Base-by-base conservation (phyloP, 2,113 vertebrate species). In the Prunella himalayana region DNA sequence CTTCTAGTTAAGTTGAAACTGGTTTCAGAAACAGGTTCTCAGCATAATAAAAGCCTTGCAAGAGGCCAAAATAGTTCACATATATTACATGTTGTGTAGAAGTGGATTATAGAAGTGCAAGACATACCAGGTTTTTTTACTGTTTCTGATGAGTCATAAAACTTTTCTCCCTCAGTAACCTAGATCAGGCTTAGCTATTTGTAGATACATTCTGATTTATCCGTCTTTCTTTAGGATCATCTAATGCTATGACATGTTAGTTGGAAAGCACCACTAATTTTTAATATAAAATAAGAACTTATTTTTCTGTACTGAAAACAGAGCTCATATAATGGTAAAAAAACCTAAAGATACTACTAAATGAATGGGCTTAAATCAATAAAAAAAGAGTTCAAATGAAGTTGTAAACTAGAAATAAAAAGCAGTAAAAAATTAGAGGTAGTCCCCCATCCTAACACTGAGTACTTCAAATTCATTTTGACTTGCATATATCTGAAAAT, bases 91-190 rank as follows among this genome's bases (percentile, higher is more conserved):
- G 10, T 6, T 37, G 8, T 20, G 11, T n/a, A 80, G 49, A 50
- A 12, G 39, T 13, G 14, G 13, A 73, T 80, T 85, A 50, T 6
- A 25, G 25, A 76, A 61, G 66, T 15, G 79, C 11, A 72, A 50
- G 15, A 73, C 64, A 49, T 35, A 5, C 7, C 66, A n/a, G 25
- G 3, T 0, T 41, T 89, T 68, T 65, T 5, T 56, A 24, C 2
- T n/a, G 5, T 54, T 82, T 68, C 45, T 64, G 15, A 72, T 39
- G 16, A 64, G 11, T n/a, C n/a, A 60, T 24, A 27, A 33, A 73
- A 47, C 1, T 6, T n/a, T 23, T 15, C 2, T 27, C 2, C 28
- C 6, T 7, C 1, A 2, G 12, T 30, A 69, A 70, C 4, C 4
- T 15, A 11, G 16, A 49, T 47, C 23, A 77, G 13, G 7, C 64